A percentile compares a stretch with the other conserved stretches of the same genome.
Conservation (phyloP, 2,113 vertebrate species). For the Odocoileus hemionus region DNA sequence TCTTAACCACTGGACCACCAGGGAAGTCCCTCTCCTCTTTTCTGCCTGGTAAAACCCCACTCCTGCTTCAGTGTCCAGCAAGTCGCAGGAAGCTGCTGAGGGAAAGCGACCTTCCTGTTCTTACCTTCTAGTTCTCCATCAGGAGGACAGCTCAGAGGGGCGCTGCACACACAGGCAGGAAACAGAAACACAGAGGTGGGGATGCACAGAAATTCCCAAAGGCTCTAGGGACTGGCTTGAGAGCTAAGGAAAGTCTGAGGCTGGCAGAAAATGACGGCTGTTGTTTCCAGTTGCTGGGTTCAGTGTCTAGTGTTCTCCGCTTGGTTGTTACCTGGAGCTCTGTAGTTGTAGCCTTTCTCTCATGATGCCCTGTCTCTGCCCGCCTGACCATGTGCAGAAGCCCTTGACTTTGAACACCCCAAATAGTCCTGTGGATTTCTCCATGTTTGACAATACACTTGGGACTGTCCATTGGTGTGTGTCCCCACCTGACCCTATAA, state of each 20-base stretch:
- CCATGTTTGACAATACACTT: fast-evolving
- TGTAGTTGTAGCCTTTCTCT: neutral
- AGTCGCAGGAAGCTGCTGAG: neutral
- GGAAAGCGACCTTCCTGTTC: neutral
- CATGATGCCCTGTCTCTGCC: neutral
- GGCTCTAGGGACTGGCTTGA: neutral
- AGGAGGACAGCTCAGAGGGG: neutral
- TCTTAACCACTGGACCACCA: neutral
- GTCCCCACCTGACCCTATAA: neutral
- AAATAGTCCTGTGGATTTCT: neutral
- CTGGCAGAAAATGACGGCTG: neutral
- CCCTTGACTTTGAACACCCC: neutral
- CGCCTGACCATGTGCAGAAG: neutral
- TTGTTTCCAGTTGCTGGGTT: neutral
- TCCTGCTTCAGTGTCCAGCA: neutral
- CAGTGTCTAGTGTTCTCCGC: neutral
- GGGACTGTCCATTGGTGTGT: fast-evolving
- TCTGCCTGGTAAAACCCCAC: neutral
- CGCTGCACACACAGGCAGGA: neutral
- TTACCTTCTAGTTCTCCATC: fast-evolving
- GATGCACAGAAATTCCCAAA: neutral
- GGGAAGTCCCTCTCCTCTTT: neutral
- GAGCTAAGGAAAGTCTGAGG: neutral
- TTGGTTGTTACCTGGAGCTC: neutral
- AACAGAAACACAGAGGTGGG: neutral